Base-by-base conservation (phyloP, 2,113 vertebrate genomes). In the Propithecus coquereli region DNA sequence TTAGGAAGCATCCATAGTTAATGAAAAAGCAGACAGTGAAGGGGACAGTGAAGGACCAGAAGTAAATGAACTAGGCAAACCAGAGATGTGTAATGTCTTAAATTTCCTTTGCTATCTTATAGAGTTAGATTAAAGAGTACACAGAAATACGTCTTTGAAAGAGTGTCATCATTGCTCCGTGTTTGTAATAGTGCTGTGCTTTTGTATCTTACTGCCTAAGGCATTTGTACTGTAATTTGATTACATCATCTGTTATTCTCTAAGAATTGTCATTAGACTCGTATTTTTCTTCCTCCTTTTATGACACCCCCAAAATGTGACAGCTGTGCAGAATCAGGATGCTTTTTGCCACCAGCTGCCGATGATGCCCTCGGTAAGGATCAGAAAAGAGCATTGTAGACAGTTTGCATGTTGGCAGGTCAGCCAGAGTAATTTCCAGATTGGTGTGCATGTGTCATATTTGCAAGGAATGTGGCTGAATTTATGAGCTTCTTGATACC, bases 321-420 rank as follows among this genome's bases (percentile, higher is more conserved):
- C 93, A 99, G 99, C 98, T 79, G 98, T 99, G 79, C 99, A 99
- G 98, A 99, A 98, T 96, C 96, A 97, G 13, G 99, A 99, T 14
- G 97, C 98, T n/a, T 92, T 97, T 87, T 99, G 99, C 99, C 99
- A 99, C 98, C 99, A 99, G 73, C 98, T 97, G 40, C 71, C 14
- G 23, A 20, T 45, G 71, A 25, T 12, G 3, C 6, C 12, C 71
- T 73, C 40, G 27, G 99, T 0, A 98, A 99, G 6, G 99, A 99
- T 95, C 99, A 99, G 99, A 99, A 99, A 97, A 99, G 99, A 8
- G 99, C 99, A 89, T 98, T 99, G 88, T 99, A 99, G 98, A 99
- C 99, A 97, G 99, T 99, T 81, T 99, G 99, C 96, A 98, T 98
- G 89, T 97, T 99, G 97, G 96, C 98, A 96, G 98, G 98, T 98